phyloP scores from a whole-genome alignment of 2,113 vertebrate genomes.

The Glaucidium brasilianum region DNA sequence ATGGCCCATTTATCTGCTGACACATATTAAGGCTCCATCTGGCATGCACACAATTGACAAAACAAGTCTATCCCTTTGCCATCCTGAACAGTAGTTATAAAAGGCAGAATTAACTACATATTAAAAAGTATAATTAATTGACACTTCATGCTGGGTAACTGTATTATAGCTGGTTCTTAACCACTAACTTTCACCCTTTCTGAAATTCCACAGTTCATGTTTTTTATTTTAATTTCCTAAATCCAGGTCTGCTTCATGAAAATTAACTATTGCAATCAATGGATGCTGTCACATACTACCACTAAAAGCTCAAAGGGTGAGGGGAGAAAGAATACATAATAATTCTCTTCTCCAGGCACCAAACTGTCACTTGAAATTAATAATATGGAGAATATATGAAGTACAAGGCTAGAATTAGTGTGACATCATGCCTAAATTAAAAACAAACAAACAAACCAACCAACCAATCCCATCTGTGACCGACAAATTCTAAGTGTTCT shows the following conservation, averaged over 20 bases:
- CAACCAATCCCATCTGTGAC: background rate
- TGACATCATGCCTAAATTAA: background rate
- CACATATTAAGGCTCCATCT: slow-evolving; percentile 67
- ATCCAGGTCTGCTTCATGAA: background rate
- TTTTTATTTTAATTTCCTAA: background rate
- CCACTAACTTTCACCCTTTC: background rate
- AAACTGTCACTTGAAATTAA: background rate
- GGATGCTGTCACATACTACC: background rate
- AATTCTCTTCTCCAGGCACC: background rate
- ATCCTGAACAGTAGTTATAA: slow-evolving; percentile 9
- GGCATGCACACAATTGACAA: slow-evolving; percentile 49
- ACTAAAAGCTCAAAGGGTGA: background rate
- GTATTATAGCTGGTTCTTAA: background rate
- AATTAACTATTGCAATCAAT: background rate
- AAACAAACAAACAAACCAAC: background rate
- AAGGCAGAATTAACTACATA: slow-evolving; percentile 32
- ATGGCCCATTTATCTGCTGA: slow-evolving; percentile 68
- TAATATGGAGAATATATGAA: background rate
- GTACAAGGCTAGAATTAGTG: background rate
- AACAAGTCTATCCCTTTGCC: slow-evolving; percentile 43
- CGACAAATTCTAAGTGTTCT: background rate
- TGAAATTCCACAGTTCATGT: background rate
- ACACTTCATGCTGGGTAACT: background rate
- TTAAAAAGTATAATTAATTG: slow-evolving; percentile 35
- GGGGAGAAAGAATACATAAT: background rate